Conservation (phyloP, 64 coral and sea anemone genomes). For the Stichodactyla mertensii region DNA sequence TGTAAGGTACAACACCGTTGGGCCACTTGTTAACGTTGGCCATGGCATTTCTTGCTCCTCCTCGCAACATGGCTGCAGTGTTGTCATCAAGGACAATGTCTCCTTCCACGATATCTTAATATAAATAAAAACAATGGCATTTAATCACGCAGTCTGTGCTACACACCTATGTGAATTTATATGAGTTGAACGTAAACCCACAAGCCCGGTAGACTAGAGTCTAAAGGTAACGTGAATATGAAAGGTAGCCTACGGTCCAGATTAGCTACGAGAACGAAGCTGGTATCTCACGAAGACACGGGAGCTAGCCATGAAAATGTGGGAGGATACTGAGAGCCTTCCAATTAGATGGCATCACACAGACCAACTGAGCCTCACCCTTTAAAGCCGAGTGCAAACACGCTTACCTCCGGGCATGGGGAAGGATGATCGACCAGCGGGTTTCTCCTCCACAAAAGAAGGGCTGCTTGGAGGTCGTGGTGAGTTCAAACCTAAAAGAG, state of each 20-base stretch:
- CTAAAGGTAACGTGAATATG: too few relatives aligned
- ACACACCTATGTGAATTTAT: too few relatives aligned
- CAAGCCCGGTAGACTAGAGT: too few relatives aligned
- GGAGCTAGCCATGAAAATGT: too few relatives aligned
- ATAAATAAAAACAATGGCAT: background rate
- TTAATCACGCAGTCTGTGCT: too few relatives aligned
- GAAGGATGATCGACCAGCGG: background rate
- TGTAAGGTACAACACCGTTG: conserved; percentile 68
- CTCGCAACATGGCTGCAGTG: conserved; percentile 43
- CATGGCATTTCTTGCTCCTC: conserved; percentile 75
- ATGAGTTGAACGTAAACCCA: too few relatives aligned
- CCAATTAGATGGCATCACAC: too few relatives aligned
- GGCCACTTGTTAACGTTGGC: conserved; percentile 66
- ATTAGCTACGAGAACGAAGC: too few relatives aligned
- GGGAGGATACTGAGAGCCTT: too few relatives aligned
- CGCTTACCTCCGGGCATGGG: conserved; percentile 16
- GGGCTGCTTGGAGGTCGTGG: conserved; percentile 16
- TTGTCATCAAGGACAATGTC: conserved; percentile 71
- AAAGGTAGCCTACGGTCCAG: too few relatives aligned
- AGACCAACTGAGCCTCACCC: too few relatives aligned
- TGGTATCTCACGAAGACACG: too few relatives aligned
- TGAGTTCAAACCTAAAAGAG: background rate
- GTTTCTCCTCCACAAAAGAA: background rate
- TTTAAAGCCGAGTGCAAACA: background rate
- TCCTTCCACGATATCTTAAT: conserved; percentile 71